These are phyloP conservation scores for Thysanoteuthis rhombus DNA, from an alignment of 2,888 invertebrate genomes.

Conservation along the genomic window DNA sequence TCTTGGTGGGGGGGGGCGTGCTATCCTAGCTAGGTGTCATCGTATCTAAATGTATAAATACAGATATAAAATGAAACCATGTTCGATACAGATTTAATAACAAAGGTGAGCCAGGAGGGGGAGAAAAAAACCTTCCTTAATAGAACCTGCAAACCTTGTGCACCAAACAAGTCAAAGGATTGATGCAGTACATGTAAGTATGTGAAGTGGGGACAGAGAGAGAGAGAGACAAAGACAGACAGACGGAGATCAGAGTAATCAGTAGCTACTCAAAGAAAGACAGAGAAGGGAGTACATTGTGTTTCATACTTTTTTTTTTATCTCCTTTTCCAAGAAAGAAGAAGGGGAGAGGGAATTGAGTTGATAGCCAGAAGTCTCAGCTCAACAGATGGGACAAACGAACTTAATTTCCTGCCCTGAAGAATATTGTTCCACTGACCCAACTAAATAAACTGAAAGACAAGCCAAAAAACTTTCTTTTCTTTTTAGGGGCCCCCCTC, in stretches of 20 bases:
- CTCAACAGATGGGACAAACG: not conserved
- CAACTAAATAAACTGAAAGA: not conserved
- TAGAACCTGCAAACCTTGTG: no score
- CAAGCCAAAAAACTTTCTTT: not conserved
- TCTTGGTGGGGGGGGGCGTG: no score
- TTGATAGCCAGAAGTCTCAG: not conserved
- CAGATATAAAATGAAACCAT: no score
- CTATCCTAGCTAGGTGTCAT: not conserved
- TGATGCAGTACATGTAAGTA: not conserved
- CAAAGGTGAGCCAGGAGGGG: not conserved
- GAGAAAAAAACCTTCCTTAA: no score
- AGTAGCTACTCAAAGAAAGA: not conserved
- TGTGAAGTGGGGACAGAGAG: no score
- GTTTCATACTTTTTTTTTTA: not conserved
- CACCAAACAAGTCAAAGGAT: no score
- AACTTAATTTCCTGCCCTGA: constrained; percentile 12
- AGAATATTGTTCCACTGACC: not conserved
- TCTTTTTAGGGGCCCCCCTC: not conserved
- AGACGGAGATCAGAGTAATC: not conserved
- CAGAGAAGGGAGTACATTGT: not conserved
- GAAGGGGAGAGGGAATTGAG: not conserved
- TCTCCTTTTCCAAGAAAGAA: not conserved
- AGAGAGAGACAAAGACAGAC: no score
- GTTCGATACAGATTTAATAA: not conserved
- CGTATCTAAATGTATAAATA: not conserved